Base-by-base conservation (phyloP, 2,797 vertebrate species). In the Zonotrichia albicollis region DNA sequence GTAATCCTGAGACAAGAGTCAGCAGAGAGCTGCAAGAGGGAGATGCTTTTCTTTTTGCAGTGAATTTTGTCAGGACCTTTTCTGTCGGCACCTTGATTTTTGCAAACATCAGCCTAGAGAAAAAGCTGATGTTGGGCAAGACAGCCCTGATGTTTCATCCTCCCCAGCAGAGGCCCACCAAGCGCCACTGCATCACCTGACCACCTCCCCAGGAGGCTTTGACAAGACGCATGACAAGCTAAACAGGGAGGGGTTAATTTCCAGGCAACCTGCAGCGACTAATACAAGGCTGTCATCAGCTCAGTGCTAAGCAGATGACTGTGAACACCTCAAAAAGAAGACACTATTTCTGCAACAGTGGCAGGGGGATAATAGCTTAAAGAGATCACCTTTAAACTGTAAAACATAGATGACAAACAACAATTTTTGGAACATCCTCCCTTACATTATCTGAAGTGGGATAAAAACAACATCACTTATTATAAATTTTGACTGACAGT, bases 401-500 rank as follows among this genome's bases (percentile, higher is more conserved):
- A 79, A 88, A 94, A 89, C 48, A 76, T 19, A 83, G 13, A 38
- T 62, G 92, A 90, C 87, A 94, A 94, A 93, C 36, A 91, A 89
- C 76, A 87, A 84, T 72, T 91, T 93, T 94, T 94, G 83, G 80
- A 94, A 83, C 48, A 61, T 88, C 20, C 32, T 94, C 36, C 42
- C 62, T 94, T 73, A 36, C 80, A 86, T 90, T 84, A 94, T 55
- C 89, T 93, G 72, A 94, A 86, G 62, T 40, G 34, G 26, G 62
- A 88, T 91, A 90, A 81, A 92, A 93, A 93, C 68, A 88, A 70
- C 72, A 92, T 86, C 82, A 91, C 64, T 93, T 61, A 64, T 84
- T 72, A n/a, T 25, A 87, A 79, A 93, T 94, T 96, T 90, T 96
- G 95, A 96, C 57, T 94, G 95, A 89, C 91, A 97, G 75, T 79